Evolutionary conservation across 1,140 invertebrate genomes (phyloP).

Genomic region (Forficula auricularia): DNA sequence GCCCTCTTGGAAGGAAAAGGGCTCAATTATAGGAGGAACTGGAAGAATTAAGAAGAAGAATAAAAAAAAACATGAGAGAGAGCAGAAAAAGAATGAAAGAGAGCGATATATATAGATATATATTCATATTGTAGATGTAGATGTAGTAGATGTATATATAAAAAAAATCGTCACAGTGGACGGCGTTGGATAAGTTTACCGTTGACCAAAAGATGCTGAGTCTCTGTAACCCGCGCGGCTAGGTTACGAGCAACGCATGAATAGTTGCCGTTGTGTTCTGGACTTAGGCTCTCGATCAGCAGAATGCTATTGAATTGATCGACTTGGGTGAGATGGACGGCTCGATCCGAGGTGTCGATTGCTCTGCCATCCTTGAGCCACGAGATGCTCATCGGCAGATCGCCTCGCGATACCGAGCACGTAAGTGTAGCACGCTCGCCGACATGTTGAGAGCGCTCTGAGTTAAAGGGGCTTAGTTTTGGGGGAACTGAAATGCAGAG

Average conservation of each 20-base stretch:
- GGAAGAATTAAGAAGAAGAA: constrained; percentile 41
- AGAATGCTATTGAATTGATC: constrained; percentile 61
- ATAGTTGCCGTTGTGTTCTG: constrained; percentile 59
- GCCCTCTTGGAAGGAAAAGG: constrained; percentile 64
- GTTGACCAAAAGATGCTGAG: constrained; percentile 58
- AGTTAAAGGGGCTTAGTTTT: constrained; percentile 60
- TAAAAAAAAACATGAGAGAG: constrained; percentile 13
- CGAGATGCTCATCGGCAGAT: constrained; percentile 51
- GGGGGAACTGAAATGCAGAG: constrained; percentile 52
- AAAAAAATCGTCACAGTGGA: constrained; percentile 1
- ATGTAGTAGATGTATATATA: constrained; percentile 13
- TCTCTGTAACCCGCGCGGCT: constrained; percentile 51
- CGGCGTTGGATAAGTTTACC: constrained; percentile 38
- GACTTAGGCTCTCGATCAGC: constrained; percentile 57
- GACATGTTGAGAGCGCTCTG: constrained; percentile 50
- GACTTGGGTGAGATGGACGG: constrained; percentile 45
- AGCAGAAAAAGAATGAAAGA: constrained; percentile 12
- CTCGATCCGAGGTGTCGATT: constrained; percentile 31
- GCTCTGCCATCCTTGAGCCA: constrained; percentile 59
- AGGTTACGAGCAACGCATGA: constrained; percentile 52
- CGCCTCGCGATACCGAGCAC: constrained; percentile 60
- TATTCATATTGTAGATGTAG: constrained; percentile 10
- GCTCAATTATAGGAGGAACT: constrained; percentile 70
- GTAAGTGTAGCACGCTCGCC: constrained; percentile 56
- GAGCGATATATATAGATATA: constrained; percentile 2